Percentiles rank a stretch among this genome's conserved stretches.
phyloP scores from a whole-genome alignment of 1,140 invertebrate genomes.

The Philopotamus ludificatus region DNA sequence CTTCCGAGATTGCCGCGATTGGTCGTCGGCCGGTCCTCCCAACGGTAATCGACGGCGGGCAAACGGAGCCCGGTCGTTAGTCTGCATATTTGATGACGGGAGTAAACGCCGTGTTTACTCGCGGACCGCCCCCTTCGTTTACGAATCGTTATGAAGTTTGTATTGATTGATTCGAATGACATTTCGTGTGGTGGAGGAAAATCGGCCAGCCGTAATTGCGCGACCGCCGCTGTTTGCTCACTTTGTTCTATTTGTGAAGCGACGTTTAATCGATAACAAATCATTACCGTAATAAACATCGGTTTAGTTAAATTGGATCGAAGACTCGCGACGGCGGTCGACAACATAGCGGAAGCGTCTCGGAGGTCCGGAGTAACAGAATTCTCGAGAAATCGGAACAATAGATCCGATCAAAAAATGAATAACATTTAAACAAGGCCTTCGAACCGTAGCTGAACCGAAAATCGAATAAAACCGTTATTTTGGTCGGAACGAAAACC shows the following conservation, averaged over 20 bases:
- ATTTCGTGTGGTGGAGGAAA: slow-evolving; percentile 18
- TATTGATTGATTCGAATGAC: slow-evolving; percentile 26
- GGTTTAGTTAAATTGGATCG: neutral
- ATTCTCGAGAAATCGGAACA: too few relatives aligned
- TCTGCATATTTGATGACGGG: slow-evolving; percentile 16
- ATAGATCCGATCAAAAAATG: too few relatives aligned
- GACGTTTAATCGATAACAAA: neutral
- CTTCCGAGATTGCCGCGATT: neutral
- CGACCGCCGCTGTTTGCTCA: neutral
- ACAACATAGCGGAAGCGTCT: too few relatives aligned
- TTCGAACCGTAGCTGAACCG: too few relatives aligned
- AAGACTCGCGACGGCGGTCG: too few relatives aligned
- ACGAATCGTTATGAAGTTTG: neutral
- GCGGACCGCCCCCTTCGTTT: neutral
- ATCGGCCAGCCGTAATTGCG: slow-evolving; percentile 6
- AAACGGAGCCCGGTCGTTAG: slow-evolving; percentile 2
- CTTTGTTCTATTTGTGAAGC: neutral
- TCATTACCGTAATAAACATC: neutral
- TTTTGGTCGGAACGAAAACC: too few relatives aligned
- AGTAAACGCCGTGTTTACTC: neutral
- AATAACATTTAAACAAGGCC: too few relatives aligned
- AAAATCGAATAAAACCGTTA: too few relatives aligned
- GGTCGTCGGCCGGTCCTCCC: neutral
- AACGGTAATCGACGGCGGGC: neutral
- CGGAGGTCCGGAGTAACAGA: too few relatives aligned